Evolutionary conservation across 37 sponge, comb jelly and placozoan species (phyloP).

Genomic region (Mnemiopsis leidyi): DNA sequence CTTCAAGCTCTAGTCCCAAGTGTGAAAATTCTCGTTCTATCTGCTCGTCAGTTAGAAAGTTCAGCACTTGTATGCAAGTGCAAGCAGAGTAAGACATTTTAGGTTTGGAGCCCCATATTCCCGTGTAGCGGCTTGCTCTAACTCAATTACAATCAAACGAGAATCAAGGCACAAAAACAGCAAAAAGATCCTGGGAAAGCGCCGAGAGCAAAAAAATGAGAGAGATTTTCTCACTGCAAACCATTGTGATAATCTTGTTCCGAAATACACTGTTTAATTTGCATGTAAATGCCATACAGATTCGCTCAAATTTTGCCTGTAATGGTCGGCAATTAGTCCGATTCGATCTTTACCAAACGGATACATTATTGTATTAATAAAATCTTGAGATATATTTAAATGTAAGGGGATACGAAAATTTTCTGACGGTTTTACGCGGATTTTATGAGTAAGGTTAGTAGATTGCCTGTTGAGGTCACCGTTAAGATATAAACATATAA

Average conservation of each 20-base stretch:
- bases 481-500: too few species aligned
- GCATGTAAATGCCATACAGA: neutral
- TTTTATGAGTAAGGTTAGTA: too few species aligned
- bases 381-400: too few species aligned
- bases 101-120: neutral
- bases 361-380: neutral
- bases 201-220: neutral
- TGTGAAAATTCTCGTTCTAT: neutral
- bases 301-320: neutral
- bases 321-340: neutral
- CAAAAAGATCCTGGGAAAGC: too few species aligned
- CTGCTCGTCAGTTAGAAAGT: neutral
- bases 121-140: too few species aligned
- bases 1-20: neutral
- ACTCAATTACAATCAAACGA: too few species aligned
- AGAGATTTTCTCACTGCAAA: neutral
- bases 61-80: slow-evolving; percentile 4
- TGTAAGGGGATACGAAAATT: too few species aligned
- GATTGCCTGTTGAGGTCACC: too few species aligned
- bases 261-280: neutral
- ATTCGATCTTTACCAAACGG: neutral
- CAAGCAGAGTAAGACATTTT: neutral
- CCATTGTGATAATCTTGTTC: neutral
- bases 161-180: neutral
- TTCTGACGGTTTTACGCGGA: too few species aligned